A percentile compares a stretch with the other conserved stretches of the same genome.
These are phyloP conservation scores for Xiphophorus hellerii DNA, from an alignment of 2,113 vertebrate species.

Conservation along the genomic window DNA sequence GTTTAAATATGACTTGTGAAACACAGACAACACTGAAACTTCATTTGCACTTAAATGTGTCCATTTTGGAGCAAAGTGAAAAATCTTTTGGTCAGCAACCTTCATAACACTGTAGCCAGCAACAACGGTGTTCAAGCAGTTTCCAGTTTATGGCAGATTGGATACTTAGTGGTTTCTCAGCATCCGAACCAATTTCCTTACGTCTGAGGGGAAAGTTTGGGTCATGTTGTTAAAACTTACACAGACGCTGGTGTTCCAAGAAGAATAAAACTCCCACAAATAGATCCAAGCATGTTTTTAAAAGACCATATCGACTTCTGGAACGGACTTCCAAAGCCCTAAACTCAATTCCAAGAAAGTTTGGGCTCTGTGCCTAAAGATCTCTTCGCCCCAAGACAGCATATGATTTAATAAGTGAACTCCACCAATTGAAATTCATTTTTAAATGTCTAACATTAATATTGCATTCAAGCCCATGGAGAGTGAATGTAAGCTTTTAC, in stretches of 20 bases:
- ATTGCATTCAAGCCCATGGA: background rate
- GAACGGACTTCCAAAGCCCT: background rate
- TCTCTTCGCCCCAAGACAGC: too few relatives aligned
- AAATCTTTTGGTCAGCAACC: background rate
- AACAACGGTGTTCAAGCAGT: background rate
- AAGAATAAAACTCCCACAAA: background rate
- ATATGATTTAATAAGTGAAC: too few relatives aligned
- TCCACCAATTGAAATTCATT: background rate
- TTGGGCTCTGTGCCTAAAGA: background rate
- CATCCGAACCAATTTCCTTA: background rate
- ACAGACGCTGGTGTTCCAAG: background rate
- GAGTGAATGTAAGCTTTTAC: background rate
- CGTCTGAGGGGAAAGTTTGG: background rate
- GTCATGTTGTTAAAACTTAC: background rate
- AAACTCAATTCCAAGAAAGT: background rate
- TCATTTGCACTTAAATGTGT: background rate
- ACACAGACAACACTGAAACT: conserved; percentile 4
- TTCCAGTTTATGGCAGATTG: background rate
- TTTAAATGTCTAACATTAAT: background rate
- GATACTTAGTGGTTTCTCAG: background rate
- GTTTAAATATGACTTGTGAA: background rate
- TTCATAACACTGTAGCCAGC: background rate
- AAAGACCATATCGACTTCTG: too few relatives aligned
- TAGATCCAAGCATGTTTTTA: background rate
- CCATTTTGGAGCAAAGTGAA: background rate